phyloP scores from a whole-genome alignment of 2,888 invertebrate species.

The Rhingia campestris region DNA sequence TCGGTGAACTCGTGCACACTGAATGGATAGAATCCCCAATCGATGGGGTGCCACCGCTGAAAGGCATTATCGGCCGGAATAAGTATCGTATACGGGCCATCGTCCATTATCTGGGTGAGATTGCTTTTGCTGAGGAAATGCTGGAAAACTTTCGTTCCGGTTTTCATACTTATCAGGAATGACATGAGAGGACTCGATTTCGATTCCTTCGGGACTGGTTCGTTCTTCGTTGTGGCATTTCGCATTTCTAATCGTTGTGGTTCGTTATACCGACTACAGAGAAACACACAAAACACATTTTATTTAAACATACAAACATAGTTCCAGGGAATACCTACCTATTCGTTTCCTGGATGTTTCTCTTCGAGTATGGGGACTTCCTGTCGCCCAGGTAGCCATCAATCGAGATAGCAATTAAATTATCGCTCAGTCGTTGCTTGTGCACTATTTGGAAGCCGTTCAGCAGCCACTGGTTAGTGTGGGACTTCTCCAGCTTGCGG shows the following conservation, averaged over 20 bases:
- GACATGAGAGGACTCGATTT: conserved; percentile 82
- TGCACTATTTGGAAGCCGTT: conserved; percentile 82
- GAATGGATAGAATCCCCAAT: conserved; percentile 88
- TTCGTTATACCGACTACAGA: conserved; percentile 80
- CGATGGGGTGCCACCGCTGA: conserved; percentile 87
- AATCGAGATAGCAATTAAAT: conserved; percentile 81
- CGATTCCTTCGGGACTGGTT: conserved; percentile 81
- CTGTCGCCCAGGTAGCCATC: conserved; percentile 83
- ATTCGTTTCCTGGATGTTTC: conserved; percentile 83
- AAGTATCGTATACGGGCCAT: conserved; percentile 85
- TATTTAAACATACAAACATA: background rate
- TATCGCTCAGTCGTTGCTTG: conserved; percentile 81
- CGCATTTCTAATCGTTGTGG: conserved; percentile 82
- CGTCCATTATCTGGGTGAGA: conserved; percentile 85
- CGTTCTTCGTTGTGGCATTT: conserved; percentile 80
- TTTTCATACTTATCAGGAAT: conserved; percentile 85
- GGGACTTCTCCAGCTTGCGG: conserved; percentile 81
- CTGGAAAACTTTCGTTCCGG: conserved; percentile 86
- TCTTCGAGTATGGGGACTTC: conserved; percentile 82
- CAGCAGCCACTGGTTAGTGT: conserved; percentile 81
- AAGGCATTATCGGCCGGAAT: conserved; percentile 87
- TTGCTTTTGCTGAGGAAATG: conserved; percentile 86
- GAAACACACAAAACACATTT: background rate
- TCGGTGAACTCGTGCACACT: conserved; percentile 87
- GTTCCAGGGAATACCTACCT: conserved; percentile 77